These are phyloP conservation scores for Agrochola lychnidis DNA, from an alignment of 2,888 invertebrate genomes.

Conservation along the genomic window DNA sequence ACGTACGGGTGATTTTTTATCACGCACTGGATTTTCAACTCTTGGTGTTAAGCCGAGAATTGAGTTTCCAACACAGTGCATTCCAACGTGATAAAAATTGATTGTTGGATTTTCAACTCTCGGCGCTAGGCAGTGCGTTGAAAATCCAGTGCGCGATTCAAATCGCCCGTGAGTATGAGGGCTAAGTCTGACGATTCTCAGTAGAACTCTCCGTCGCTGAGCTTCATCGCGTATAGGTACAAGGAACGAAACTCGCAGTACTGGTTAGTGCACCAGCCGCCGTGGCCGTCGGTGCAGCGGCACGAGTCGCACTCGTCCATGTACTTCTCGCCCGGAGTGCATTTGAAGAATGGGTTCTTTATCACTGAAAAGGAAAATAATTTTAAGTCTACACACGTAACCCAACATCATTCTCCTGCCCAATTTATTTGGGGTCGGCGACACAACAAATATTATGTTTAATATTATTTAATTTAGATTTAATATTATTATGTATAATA, in stretches of 20 bases:
- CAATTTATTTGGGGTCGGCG: background rate
- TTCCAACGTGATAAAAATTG: too few species aligned
- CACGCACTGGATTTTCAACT: background rate
- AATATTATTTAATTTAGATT: too few species aligned
- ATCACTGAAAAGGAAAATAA: conserved; percentile 76
- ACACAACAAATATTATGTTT: too few species aligned
- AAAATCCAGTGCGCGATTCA: background rate
- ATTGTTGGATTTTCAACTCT: background rate
- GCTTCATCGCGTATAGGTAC: conserved; percentile 85
- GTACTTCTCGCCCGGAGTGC: conserved; percentile 88
- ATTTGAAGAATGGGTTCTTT: conserved; percentile 89
- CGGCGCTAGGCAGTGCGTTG: background rate
- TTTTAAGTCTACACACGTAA: background rate
- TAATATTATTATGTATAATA: too few species aligned
- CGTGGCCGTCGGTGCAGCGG: conserved; percentile 86
- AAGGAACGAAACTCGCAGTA: conserved; percentile 86
- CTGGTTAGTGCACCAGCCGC: conserved; percentile 87
- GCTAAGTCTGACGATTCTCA: conserved; percentile 48
- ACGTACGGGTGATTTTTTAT: background rate
- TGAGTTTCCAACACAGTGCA: background rate
- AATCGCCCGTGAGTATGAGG: background rate
- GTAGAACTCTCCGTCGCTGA: conserved; percentile 87
- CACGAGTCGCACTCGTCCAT: conserved; percentile 89
- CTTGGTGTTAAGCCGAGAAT: background rate
- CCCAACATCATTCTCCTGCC: background rate